A percentile compares a stretch with the other conserved stretches of the same genome.
phyloP scores from a whole-genome alignment of 2,888 invertebrate species.

The Cantharis flavilabris region DNA sequence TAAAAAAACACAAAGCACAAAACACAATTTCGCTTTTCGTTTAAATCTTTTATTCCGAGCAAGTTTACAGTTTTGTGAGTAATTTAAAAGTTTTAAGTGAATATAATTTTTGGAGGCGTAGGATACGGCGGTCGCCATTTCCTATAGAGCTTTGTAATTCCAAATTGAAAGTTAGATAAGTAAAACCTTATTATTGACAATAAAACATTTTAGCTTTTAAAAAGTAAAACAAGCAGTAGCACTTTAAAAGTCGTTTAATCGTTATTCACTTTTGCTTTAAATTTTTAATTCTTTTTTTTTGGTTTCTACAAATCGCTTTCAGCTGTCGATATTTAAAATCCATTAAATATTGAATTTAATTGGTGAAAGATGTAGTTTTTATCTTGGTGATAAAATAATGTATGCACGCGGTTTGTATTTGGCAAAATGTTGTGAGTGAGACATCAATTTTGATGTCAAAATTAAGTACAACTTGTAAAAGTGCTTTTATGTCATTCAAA shows the following conservation, averaged over 20 bases:
- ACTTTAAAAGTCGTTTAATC: slow-evolving; percentile 3
- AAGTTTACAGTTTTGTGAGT: not conserved
- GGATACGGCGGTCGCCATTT: not conserved
- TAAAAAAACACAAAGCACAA: not conserved
- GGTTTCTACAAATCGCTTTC: not conserved
- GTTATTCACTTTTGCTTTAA: not conserved
- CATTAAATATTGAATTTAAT: slow-evolving; percentile 12
- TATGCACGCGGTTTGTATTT: slow-evolving; percentile 3
- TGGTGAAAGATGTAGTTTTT: slow-evolving; percentile 13
- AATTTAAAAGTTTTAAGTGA: slow-evolving; percentile 4
- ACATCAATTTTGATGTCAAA: slow-evolving; percentile 19
- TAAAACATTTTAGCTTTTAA: slow-evolving; percentile 12
- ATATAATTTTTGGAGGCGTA: slow-evolving; percentile 6
- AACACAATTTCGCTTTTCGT: not conserved
- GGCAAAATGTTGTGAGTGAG: slow-evolving; percentile 15
- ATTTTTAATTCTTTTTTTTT: slow-evolving; percentile 1
- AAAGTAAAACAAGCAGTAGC: slow-evolving; percentile 3
- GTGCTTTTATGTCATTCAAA: not conserved
- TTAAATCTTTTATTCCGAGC: not conserved
- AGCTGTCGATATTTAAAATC: slow-evolving; percentile 7
- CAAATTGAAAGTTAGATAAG: slow-evolving; percentile 8
- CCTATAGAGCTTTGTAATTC: slow-evolving; percentile 1
- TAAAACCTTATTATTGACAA: slow-evolving; percentile 13
- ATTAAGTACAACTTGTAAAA: slow-evolving; percentile 5
- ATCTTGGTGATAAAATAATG: slow-evolving; percentile 16